Evolutionary conservation across 2,888 invertebrate species (phyloP), one percentile per base, ranked within the genome.

Genomic region (Acronicta alni): DNA sequence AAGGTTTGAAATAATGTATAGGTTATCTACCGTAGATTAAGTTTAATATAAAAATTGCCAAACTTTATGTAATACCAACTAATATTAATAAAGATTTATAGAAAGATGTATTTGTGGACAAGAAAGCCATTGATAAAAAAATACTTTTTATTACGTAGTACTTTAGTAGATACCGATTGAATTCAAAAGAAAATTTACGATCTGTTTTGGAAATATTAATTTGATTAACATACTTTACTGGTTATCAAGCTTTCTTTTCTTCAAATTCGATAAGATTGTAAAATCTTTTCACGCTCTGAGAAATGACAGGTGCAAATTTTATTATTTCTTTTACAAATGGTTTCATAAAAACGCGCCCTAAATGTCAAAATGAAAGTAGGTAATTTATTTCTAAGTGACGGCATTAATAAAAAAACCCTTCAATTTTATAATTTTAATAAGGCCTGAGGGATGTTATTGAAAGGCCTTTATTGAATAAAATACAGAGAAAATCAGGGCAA

Each of bases 391-490:
- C 76, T 68, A 66, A 78, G 67, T 77, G 78, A 80, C 67, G 71
- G 70, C 73, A 75, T 80, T 82, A 75, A 81, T 79, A 79, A 79
- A 78, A n/a, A 80, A 80, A 53, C 60, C 80, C 80, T 86, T 84
- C 79, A 80, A 81, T 84, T 84, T 84, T 80, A 80, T 84, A 84
- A 83, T 85, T 88, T 85, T 83, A 77, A 77, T 81, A 80, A 82
- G 81, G 73, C 78, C 67, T 74, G 77, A 71, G 87, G 85, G 86
- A 83, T 86, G 86, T 85, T 88, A 88, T 89, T 89, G 87, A 88
- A 87, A 87, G 84, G 77, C 73, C 79, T 83, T 82, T 84, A 84
- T 85, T 87, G 81, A 85, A 87, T 84, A 79, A 84, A 88, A 83
- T 75, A 75, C 73, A 67, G 20, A 71, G 81, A 83, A 85, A 89